phyloP scores from a whole-genome alignment of 2,113 vertebrate species.

The Pogona vitticeps region DNA sequence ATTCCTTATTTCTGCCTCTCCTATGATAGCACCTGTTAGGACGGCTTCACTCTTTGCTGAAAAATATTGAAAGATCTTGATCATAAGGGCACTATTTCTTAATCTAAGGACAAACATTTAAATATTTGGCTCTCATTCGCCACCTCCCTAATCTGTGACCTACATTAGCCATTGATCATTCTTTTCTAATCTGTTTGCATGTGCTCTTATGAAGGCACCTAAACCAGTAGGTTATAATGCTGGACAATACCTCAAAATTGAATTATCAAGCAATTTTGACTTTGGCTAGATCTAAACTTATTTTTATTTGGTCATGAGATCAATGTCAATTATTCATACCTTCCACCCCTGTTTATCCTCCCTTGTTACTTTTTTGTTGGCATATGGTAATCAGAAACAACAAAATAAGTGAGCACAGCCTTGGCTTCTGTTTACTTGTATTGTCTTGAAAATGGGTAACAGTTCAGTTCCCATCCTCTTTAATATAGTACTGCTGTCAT shows the following conservation, averaged over 20 bases:
- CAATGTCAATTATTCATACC: conserved; percentile 54
- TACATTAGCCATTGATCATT: not conserved
- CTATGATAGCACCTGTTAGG: conserved; percentile 70
- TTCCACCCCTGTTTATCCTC: conserved; percentile 44
- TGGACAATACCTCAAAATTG: conserved; percentile 43
- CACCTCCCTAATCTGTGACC: conserved; percentile 29
- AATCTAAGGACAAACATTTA: conserved; percentile 32
- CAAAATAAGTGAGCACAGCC: conserved; percentile 46
- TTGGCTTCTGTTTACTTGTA: conserved; percentile 50
- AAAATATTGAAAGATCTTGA: conserved; percentile 56
- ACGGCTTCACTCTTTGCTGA: conserved; percentile 52
- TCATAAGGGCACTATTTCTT: conserved; percentile 71
- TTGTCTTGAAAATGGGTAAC: conserved; percentile 53
- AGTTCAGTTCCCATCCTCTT: conserved; percentile 60
- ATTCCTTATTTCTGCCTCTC: conserved; percentile 76
- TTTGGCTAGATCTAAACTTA: conserved; percentile 49
- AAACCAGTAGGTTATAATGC: conserved; percentile 30
- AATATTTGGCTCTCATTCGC: not conserved
- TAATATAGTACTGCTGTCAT: conserved; percentile 48
- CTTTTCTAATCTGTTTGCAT: conserved; percentile 23
- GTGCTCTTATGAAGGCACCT: conserved; percentile 70
- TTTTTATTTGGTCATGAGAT: conserved; percentile 55
- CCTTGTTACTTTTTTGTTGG: conserved; percentile 76
- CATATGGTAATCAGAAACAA: conserved; percentile 65
- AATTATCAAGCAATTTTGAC: conserved; percentile 16